Evolutionary conservation across 2,888 invertebrate genomes (phyloP).

Genomic region (Nomada fucata): DNA sequence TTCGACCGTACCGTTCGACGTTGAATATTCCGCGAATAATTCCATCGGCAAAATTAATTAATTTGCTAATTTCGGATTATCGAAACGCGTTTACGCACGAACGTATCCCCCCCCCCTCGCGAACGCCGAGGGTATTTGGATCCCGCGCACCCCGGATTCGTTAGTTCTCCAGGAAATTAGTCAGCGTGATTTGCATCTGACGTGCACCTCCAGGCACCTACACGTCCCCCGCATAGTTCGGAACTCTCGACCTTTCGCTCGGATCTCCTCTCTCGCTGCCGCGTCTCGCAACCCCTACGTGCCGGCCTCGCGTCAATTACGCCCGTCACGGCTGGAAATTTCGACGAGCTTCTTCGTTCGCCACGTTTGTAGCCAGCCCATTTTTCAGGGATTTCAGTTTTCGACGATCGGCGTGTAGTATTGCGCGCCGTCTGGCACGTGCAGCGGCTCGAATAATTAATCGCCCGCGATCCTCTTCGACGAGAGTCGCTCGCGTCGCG

Average conservation of each 20-base stretch:
- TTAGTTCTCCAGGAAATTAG: slow-evolving; percentile 82
- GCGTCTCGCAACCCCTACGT: slow-evolving; percentile 74
- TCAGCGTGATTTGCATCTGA: slow-evolving; percentile 83
- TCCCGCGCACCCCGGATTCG: slow-evolving; percentile 65
- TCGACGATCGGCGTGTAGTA: background rate
- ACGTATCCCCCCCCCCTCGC: slow-evolving; percentile 42
- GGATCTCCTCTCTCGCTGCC: slow-evolving; percentile 69
- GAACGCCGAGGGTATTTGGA: slow-evolving; percentile 31
- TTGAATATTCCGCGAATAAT: slow-evolving; percentile 38
- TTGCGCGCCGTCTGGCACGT: too few species aligned
- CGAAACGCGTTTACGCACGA: slow-evolving; percentile 47
- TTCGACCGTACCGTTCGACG: background rate
- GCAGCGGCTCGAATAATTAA: too few species aligned
- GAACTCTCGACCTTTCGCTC: slow-evolving; percentile 74
- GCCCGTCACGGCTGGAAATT: slow-evolving; percentile 62
- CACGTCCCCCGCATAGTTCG: slow-evolving; percentile 80
- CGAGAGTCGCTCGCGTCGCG: background rate
- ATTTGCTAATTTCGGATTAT: slow-evolving; percentile 65
- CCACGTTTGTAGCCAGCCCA: slow-evolving; percentile 6
- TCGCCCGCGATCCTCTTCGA: too few species aligned
- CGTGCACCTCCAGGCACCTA: slow-evolving; percentile 79
- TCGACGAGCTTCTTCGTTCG: slow-evolving; percentile 48
- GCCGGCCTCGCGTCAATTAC: slow-evolving; percentile 77
- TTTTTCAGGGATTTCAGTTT: slow-evolving; percentile 29
- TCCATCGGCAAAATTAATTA: slow-evolving; percentile 55